These are phyloP conservation scores for Chymomyza caudatula DNA, from an alignment of 2,888 invertebrate genomes.

Conservation along the genomic window DNA sequence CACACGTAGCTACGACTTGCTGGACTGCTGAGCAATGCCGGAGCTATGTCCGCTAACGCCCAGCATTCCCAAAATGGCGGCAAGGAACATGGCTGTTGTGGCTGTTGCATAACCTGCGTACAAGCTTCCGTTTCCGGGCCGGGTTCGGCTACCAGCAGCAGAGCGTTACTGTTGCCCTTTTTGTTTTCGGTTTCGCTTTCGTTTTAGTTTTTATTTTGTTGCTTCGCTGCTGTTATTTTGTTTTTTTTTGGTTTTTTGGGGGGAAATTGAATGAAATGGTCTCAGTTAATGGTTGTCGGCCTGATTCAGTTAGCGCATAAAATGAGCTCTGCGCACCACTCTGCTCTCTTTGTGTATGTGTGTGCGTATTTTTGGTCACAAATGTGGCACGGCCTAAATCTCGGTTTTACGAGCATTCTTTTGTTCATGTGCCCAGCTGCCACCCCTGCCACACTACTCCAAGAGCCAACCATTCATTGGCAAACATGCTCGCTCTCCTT, in stretches of 20 bases:
- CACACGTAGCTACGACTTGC: conserved; percentile 56
- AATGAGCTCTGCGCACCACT: conserved; percentile 52
- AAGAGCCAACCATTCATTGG: background rate
- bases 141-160: no score
- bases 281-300: conserved; percentile 72
- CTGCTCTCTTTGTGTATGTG: background rate
- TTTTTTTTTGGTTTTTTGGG: background rate
- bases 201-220: conserved; percentile 29
- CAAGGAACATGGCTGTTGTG: conserved; percentile 9
- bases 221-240: conserved; percentile 7
- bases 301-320: conserved; percentile 71
- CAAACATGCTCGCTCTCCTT: background rate
- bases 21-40: background rate
- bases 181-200: conserved; percentile 25
- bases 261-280: conserved; percentile 70
- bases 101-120: conserved; percentile 63
- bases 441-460: background rate
- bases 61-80: background rate
- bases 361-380: conserved; percentile 46
- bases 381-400: conserved; percentile 71
- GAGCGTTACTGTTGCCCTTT: background rate
- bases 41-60: conserved; percentile 11
- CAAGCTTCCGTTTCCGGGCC: conserved; percentile 55
- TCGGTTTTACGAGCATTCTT: conserved; percentile 69
- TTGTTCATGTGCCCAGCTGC: conserved; percentile 29